Base-by-base conservation (phyloP, 2,797 vertebrate genomes). In the Manis pentadactyla region DNA sequence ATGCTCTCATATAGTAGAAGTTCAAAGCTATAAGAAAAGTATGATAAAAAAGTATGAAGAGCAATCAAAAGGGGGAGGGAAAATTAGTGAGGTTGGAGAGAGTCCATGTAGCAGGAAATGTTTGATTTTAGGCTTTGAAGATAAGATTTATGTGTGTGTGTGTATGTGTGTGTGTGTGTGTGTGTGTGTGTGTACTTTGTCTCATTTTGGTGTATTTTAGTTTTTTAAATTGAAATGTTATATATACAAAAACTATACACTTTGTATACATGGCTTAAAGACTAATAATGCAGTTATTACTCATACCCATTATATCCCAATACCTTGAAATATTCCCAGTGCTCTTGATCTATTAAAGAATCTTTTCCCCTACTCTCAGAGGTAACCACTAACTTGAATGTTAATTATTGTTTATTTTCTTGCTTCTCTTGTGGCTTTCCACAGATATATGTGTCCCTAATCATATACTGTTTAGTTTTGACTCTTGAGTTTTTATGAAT, bases 151-250 rank as follows among this genome's bases (percentile, higher is more conserved):
- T 57, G 27, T 25, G 29, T 71, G 69, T 25, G 27, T 25, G 29
- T 71, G 69, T 25, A 34, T 69, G 34, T 25, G 5, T 21, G 25
- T 23, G 42, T 17, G 7, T 4, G 1, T 53, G 51, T 53, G 18
- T 66, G 66, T 46, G 39, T 73, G 37, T 29, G 15, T 27, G 55
- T 53, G 5, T 29, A 77, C 79, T 92, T 97, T 23, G 29, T 66
- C 51, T 15, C 37, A 68, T n/a, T 73, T 96, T 73, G 81, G 57
- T 77, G 17, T 15, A 71, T 21, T 88, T 73, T 66, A 59, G 55
- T 87, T 92, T 39, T 88, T 95, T 66, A 37, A 82, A 25, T 89
- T 78, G 66, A 89, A 97, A 61, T 95, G 7, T 42, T 73, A 49
- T 34, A 17, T 23, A n/a, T 78, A 71, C 31, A 85, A 81, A 88